Conservation (phyloP, 2,888 invertebrate genomes). For the Cataglyphis rosenhaueri region DNA sequence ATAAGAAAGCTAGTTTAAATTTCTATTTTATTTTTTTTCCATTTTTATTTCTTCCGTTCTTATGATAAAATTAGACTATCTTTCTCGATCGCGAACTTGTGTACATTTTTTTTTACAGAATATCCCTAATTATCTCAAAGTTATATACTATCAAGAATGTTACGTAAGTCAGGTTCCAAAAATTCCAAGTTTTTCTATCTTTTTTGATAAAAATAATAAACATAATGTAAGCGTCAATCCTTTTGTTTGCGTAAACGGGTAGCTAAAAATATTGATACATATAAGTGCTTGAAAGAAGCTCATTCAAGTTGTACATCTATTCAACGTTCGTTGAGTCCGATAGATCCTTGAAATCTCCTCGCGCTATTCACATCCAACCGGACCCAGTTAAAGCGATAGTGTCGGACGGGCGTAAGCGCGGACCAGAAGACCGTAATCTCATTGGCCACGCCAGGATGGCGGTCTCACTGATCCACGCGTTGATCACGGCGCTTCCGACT, state of each 20-base stretch:
- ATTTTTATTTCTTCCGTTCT: background rate
- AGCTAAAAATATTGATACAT: constrained; percentile 51
- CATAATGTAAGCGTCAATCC: background rate
- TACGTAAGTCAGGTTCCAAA: background rate
- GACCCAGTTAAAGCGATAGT: constrained; percentile 68
- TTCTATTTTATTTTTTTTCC: background rate
- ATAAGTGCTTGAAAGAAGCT: constrained; percentile 33
- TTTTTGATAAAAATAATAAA: constrained; percentile 3
- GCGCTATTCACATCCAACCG: constrained; percentile 60
- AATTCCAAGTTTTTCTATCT: background rate
- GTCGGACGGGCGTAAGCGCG: constrained; percentile 56
- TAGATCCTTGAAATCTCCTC: constrained; percentile 51
- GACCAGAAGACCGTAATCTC: constrained; percentile 77
- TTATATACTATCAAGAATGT: background rate
- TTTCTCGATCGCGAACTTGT: background rate
- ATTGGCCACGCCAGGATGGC: constrained; percentile 79
- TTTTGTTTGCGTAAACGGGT: constrained; percentile 25
- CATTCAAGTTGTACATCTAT: constrained; percentile 35
- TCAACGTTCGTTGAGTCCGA: constrained; percentile 47
- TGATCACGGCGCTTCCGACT: constrained; percentile 75
- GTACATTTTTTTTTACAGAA: background rate
- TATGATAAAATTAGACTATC: background rate
- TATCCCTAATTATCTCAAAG: background rate
- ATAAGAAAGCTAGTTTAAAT: constrained; percentile 5
- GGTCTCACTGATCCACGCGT: constrained; percentile 74